Evolutionary conservation across 2,888 invertebrate species (phyloP).

Genomic region (Masnerella sp.): DNA sequence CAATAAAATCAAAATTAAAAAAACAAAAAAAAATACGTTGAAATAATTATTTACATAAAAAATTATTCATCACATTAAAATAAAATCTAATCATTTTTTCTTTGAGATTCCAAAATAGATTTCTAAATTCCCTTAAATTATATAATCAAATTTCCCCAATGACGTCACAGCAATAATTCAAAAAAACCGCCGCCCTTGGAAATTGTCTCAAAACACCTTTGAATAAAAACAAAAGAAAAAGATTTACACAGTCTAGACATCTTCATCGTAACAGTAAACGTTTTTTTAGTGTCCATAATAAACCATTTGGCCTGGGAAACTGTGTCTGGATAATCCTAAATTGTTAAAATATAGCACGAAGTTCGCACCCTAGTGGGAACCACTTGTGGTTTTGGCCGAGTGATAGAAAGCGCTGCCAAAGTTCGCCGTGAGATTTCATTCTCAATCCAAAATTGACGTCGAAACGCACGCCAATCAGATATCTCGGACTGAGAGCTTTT

Average conservation of each 20-base stretch:
- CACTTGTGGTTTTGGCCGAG: constrained; percentile 9
- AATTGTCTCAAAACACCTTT: too few relatives aligned
- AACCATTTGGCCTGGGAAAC: not conserved
- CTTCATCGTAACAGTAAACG: not conserved
- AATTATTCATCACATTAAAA: too few relatives aligned
- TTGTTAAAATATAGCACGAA: constrained; percentile 7
- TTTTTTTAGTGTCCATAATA: not conserved
- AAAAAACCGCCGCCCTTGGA: too few relatives aligned
- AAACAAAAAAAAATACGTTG: too few relatives aligned
- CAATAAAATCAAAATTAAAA: too few relatives aligned
- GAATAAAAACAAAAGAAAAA: too few relatives aligned
- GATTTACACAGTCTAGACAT: not conserved
- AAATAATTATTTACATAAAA: too few relatives aligned
- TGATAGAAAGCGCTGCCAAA: not conserved
- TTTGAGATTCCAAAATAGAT: too few relatives aligned
- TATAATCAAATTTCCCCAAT: too few relatives aligned
- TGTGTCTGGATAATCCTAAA: constrained; percentile 4
- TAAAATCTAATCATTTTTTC: too few relatives aligned
- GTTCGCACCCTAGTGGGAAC: constrained; percentile 1
- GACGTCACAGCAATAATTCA: too few relatives aligned
- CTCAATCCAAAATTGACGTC: not conserved
- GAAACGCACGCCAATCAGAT: constrained; percentile 2
- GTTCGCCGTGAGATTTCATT: not conserved
- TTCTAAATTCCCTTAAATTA: too few relatives aligned
- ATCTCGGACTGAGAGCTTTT: not conserved